phyloP scores from a whole-genome alignment of 2,888 invertebrate species.

The Dastarcus helophoroides region DNA sequence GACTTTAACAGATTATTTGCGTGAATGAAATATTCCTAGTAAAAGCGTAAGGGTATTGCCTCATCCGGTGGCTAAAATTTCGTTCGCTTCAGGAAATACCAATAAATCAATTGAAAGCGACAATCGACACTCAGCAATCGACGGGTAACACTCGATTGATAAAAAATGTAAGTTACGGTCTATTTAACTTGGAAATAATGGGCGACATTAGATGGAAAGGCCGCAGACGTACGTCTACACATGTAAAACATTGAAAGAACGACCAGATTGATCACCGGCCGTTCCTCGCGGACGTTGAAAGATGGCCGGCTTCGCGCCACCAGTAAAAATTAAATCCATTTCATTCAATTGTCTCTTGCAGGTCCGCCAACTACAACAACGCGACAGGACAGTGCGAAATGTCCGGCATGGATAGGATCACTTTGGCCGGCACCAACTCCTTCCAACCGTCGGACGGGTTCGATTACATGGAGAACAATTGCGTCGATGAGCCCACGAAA shows the following conservation, averaged over 20 bases:
- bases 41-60: slow-evolving; percentile 1
- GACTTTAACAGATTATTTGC: no score
- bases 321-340: slow-evolving; percentile 16
- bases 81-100: no score
- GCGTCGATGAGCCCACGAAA: slow-evolving; percentile 88
- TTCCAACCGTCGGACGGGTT: slow-evolving; percentile 46
- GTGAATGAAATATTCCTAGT: neutral
- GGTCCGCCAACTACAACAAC: slow-evolving; percentile 85
- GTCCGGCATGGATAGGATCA: slow-evolving; percentile 85
- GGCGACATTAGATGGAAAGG: slow-evolving; percentile 17
- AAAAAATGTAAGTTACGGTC: slow-evolving; percentile 18
- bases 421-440: slow-evolving; percentile 68
- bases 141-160: slow-evolving; percentile 11
- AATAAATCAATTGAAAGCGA: no score
- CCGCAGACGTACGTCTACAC: slow-evolving; percentile 11
- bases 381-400: slow-evolving; percentile 75
- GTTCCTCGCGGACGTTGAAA: slow-evolving; percentile 18
- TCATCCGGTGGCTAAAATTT: neutral
- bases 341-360: slow-evolving; percentile 35
- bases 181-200: slow-evolving; percentile 23
- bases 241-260: slow-evolving; percentile 15
- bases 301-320: slow-evolving; percentile 16
- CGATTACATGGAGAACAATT: slow-evolving; percentile 87
- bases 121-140: slow-evolving; percentile 11
- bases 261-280: slow-evolving; percentile 17